Evolutionary conservation across 2,113 vertebrate species (phyloP).

Genomic region (Stictonetta naevosa): DNA sequence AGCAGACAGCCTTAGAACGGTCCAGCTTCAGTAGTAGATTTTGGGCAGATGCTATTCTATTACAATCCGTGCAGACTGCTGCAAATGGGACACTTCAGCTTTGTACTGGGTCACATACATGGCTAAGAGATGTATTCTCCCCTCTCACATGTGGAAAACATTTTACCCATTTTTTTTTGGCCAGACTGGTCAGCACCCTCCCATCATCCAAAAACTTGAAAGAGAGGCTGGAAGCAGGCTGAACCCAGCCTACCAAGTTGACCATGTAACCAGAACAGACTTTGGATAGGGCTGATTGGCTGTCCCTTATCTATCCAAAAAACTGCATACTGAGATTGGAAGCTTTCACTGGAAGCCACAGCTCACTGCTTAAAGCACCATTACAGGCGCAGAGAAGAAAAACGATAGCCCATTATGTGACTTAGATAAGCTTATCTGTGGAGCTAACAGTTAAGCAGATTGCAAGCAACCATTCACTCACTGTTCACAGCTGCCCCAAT

Average conservation of each 20-base stretch:
- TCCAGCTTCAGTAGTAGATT: neutral
- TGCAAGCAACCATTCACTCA: neutral
- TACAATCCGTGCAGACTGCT: neutral
- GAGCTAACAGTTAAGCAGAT: neutral
- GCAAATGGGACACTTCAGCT: neutral
- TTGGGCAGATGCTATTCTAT: neutral
- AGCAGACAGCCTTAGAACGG: neutral
- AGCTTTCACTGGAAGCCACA: neutral
- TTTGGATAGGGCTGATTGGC: neutral
- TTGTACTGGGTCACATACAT: accelerated
- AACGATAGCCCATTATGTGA: neutral
- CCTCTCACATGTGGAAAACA: neutral
- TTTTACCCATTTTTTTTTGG: neutral
- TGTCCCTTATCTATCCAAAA: neutral
- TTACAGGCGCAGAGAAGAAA: neutral
- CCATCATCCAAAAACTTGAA: neutral
- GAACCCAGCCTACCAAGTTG: neutral
- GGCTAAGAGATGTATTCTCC: neutral
- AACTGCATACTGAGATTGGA: neutral
- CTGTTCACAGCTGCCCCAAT: neutral
- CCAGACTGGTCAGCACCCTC: neutral
- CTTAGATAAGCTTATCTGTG: neutral
- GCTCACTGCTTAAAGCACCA: neutral
- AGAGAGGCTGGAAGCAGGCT: neutral
- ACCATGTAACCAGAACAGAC: neutral